These are phyloP conservation scores for Marcusenius ussheri DNA, from an alignment of 2,113 vertebrate species.

Conservation along the genomic window DNA sequence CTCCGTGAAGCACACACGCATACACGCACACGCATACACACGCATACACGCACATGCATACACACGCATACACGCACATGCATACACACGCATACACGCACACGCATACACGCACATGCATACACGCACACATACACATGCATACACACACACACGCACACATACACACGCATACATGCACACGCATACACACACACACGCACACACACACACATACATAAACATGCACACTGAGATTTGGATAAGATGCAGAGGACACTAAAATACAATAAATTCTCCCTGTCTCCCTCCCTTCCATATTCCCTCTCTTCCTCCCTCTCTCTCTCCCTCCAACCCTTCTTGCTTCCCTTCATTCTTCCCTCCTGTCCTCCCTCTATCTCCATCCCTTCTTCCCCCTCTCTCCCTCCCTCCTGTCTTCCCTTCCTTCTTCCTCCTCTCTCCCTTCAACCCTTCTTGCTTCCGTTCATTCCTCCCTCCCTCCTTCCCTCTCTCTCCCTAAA, in stretches of 20 bases:
- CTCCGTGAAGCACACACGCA: background rate
- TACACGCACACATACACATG: background rate
- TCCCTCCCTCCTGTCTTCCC: background rate
- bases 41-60: background rate
- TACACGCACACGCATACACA: background rate
- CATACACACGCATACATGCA: background rate
- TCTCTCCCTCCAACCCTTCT: background rate
- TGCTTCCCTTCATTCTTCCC: too few relatives aligned
- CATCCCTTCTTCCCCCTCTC: background rate
- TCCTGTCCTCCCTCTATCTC: background rate
- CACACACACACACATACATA: background rate
- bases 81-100: background rate
- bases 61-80: background rate
- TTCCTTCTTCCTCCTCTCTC: background rate
- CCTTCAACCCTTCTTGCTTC: too few relatives aligned
- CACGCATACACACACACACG: background rate
- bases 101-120: background rate
- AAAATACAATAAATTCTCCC: background rate
- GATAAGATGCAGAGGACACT: background rate
- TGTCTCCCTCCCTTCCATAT: background rate
- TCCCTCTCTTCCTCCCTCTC: slow-evolving; percentile 12
- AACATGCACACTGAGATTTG: background rate
- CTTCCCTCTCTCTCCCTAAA: background rate
- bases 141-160: background rate
- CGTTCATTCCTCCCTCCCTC: background rate